Base-by-base conservation (phyloP, 2,113 vertebrate genomes). In the Lagenorhynchus albirostris region DNA sequence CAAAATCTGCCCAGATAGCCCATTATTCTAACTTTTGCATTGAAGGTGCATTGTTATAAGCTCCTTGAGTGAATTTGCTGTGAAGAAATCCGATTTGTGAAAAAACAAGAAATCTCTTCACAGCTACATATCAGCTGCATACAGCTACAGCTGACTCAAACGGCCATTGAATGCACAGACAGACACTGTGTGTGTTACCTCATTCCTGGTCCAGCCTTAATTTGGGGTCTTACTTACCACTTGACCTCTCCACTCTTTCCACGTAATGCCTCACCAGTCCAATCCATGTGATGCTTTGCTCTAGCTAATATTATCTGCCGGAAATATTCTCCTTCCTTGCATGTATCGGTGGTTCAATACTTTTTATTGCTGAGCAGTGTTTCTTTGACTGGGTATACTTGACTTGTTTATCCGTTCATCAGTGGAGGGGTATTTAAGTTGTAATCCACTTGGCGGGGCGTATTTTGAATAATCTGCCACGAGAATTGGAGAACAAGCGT, bases 191-290 rank as follows among this genome's bases (percentile, higher is more conserved):
- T 36, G 2, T 15, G 17, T 70, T 50, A 3, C 62, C 29, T 38
- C 14, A 36, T 8, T 60, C 29, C n/a, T 17, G 36, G 3, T 31
- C 33, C 8, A 74, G 1, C 1, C 26, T 38, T 80, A n/a, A 50
- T 25, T 44, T 21, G 14, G 26, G 3, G 23, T 2, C 5, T 41
- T 13, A 4, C 11, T 31, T 15, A 55, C 6, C 25, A 7, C 21
- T 15, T 1, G 1, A 0, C 47, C 6, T n/a, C 20, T 26, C 31
- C 23, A 10, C 2, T 0, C 18, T 13, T 74, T 50, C 10, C 14
- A 41, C 5, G 0, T 18, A 20, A 4, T 2, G 17, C 31, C 33
- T 13, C 63, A 33, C 44, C 14, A 36, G 17, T 18, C 1, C 14
- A 44, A 3, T 6, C 15, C 15, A 31, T 31, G 20, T 31, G 8